A percentile compares a stretch with the other conserved stretches of the same genome.
Conservation (phyloP, 1,140 invertebrate genomes). For the Drosophila ercepeae region DNA sequence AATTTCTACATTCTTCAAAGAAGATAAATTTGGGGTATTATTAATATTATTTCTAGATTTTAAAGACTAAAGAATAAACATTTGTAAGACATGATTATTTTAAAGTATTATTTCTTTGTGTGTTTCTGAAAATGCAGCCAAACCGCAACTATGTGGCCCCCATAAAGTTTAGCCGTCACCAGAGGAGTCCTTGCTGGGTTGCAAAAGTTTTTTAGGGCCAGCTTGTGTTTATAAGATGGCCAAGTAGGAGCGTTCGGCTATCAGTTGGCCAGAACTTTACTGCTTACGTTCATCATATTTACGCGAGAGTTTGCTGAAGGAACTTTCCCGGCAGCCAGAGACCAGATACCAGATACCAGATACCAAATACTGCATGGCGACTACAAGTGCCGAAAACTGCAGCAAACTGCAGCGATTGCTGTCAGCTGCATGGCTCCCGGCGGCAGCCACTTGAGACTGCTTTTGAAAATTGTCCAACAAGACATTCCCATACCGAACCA, state of each 20-base stretch:
- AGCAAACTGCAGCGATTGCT: conserved; percentile 53
- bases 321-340: conserved; percentile 20
- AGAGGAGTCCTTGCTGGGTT: conserved; percentile 41
- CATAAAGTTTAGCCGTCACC: conserved; percentile 76
- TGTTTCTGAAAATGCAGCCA: conserved; percentile 70
- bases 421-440: conserved; percentile 52
- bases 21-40: no score
- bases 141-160: conserved; percentile 54
- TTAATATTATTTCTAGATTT: not conserved
- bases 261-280: conserved; percentile 80
- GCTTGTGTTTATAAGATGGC: conserved; percentile 60
- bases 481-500: conserved; percentile 17
- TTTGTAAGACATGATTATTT: no score
- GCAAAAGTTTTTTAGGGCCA: conserved; percentile 56
- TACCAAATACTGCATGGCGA: conserved; percentile 7
- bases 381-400: conserved; percentile 46
- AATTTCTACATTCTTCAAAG: no score
- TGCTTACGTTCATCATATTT: conserved; percentile 81
- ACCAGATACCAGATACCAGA: conserved; percentile 40
- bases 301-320: conserved; percentile 61
- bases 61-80: no score
- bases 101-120: not conserved
- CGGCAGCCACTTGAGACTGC: conserved; percentile 69
- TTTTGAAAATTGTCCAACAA: conserved; percentile 76
- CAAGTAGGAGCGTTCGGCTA: conserved; percentile 55